Base-by-base conservation (phyloP, 2,888 invertebrate species). In the Phlogophora meticulosa region DNA sequence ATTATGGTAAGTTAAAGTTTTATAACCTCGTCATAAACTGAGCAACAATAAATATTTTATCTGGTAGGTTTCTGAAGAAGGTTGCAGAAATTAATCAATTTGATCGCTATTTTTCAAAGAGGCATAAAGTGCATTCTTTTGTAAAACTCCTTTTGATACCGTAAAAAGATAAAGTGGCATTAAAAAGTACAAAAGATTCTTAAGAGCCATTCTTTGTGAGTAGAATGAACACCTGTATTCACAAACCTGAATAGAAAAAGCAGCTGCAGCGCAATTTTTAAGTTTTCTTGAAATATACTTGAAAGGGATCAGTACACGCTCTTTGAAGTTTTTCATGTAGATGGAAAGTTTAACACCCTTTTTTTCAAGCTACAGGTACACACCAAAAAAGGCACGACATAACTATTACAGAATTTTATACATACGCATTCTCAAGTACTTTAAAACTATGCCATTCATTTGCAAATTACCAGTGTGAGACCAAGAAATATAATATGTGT, bases 101-200 rank as follows among this genome's bases (percentile, higher is more conserved):
- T 38, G 9, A 24, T n/a, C 17, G 17, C 22, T 3, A 63, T 43
- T 66, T 43, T 22, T 48, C 45, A 52, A 63, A 57, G 15, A 28
- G 17, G 32, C 45, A 53, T 66, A 15, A 45, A 68, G 34, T 13
- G 46, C 28, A 17, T 65, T 22, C 57, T 61, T 71, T 75, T 43
- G 45, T 53, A 20, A 45, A 55, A 53, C 9, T 51, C 7, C 36
- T 53, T 75, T 65, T 56, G 24, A 76, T 56, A 45, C 22, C n/a
- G 24, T 38, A 15, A 55, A 40, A 62, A 52, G 46, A 56, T 71
- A 53, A 72, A 59, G 57, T 61, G 38, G 46, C 17, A 48, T 51
- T 58, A 61, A 51, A 46, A 60, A 58, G 46, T 24, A 73, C 36
- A 62, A 76, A 60, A 65, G 70, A 42, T 51, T 68, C 17, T 24